phyloP scores from a whole-genome alignment of 2,113 vertebrate species.

The Ictidomys tridecemlineatus region DNA sequence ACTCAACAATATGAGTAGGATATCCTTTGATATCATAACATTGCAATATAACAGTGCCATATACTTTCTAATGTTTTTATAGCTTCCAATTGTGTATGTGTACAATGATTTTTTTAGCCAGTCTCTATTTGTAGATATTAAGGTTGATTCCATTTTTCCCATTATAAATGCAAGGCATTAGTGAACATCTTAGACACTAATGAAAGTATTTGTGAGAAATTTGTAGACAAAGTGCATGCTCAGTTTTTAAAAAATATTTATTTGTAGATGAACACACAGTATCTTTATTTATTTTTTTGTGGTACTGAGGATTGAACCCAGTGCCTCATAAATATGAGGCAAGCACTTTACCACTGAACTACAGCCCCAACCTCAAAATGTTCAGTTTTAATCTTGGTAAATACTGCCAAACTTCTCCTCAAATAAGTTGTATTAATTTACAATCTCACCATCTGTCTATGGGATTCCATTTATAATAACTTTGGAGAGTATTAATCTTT shows the following conservation, averaged over 20 bases:
- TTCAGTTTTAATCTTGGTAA: conserved; percentile 53
- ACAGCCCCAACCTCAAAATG: too few species aligned
- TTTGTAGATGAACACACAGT: too few species aligned
- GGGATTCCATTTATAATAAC: not conserved
- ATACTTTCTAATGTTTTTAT: conserved; percentile 29
- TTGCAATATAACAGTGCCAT: not conserved
- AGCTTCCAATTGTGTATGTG: not conserved
- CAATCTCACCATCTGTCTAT: not conserved
- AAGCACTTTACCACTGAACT: too few species aligned
- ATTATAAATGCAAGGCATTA: conserved; percentile 9
- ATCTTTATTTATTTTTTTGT: too few species aligned
- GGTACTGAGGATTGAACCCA: too few species aligned
- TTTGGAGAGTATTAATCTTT: conserved; percentile 12
- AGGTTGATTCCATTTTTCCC: conserved; percentile 19
- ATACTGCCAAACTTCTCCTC: conserved; percentile 1
- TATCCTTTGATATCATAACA: not conserved
- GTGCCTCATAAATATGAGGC: too few species aligned
- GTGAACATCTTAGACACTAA: not conserved
- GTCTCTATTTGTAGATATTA: conserved; percentile 27
- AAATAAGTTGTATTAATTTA: not conserved
- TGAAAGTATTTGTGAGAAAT: not conserved
- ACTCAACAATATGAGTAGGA: not conserved
- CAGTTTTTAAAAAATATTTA: not conserved
- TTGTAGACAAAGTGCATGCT: conserved; percentile 3
- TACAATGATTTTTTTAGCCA: conserved; percentile 14